Conservation (phyloP, 2,888 invertebrate species). For the Polymixis flavicincta region DNA sequence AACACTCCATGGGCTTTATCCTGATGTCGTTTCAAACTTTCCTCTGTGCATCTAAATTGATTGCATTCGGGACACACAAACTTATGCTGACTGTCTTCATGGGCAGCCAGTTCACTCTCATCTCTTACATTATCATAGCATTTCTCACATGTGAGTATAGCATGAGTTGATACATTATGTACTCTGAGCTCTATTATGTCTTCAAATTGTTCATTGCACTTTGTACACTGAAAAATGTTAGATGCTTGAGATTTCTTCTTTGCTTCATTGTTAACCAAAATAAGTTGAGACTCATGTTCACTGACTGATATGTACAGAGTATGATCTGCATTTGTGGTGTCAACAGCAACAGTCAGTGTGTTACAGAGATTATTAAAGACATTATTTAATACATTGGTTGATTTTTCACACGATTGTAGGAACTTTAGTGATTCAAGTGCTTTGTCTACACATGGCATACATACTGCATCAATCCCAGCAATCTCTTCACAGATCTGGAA, state of each 20-base stretch:
- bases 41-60: conserved; percentile 71
- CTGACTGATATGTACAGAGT: conserved; percentile 76
- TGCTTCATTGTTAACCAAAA: conserved; percentile 71
- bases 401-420: conserved; percentile 73
- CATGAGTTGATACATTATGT: conserved; percentile 76
- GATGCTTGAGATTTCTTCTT: conserved; percentile 49
- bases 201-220: conserved; percentile 72
- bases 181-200: conserved; percentile 70
- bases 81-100: conserved; percentile 68
- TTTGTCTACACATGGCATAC: conserved; percentile 78
- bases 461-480: conserved; percentile 81
- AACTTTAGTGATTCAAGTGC: conserved; percentile 74
- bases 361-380: conserved; percentile 75
- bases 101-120: conserved; percentile 69
- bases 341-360: conserved; percentile 70
- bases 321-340: conserved; percentile 67
- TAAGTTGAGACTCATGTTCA: conserved; percentile 73
- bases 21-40: conserved; percentile 76
- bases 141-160: conserved; percentile 74
- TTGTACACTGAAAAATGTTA: conserved; percentile 68
- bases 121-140: conserved; percentile 73
- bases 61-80: conserved; percentile 78
- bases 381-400: conserved; percentile 74
- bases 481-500: conserved; percentile 81
- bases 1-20: conserved; percentile 73